Percentiles rank a stretch among this genome's conserved stretches.
Evolutionary conservation across 1,140 invertebrate genomes (phyloP).

Genomic region (Lasioglossum baleicum): DNA sequence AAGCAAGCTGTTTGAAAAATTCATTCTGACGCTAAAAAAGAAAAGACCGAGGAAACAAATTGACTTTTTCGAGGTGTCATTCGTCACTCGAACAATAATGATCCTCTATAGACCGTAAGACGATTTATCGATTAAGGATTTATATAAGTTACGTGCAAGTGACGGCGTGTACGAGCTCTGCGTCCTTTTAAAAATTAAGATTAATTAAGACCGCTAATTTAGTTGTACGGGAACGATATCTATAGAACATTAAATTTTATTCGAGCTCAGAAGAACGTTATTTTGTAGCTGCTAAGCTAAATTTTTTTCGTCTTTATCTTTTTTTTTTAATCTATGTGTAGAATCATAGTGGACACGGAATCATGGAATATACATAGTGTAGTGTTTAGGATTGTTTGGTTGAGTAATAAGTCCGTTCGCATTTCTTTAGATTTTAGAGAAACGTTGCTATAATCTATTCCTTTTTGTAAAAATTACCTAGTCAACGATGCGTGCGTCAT

Average conservation of each 20-base stretch:
- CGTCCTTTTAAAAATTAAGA: constrained; percentile 65
- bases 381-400: constrained; percentile 14
- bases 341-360: not conserved
- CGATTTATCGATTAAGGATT: constrained; percentile 52
- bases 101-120: constrained; percentile 39
- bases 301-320: not conserved
- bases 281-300: constrained; percentile 49
- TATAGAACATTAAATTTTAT: constrained; percentile 61
- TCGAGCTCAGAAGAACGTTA: constrained; percentile 40
- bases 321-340: constrained; percentile 4
- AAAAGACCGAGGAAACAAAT: constrained; percentile 6
- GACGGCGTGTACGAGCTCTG: constrained; percentile 41
- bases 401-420: not conserved
- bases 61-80: constrained; percentile 52
- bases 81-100: constrained; percentile 3
- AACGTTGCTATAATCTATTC: no score
- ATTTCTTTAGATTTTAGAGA: no score
- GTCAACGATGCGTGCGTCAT: no score
- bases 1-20: no score
- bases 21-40: no score
- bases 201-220: constrained; percentile 61
- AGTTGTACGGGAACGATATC: constrained; percentile 53
- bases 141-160: constrained; percentile 55
- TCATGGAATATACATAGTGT: constrained; percentile 1
- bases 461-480: no score